Percentiles rank a stretch among this genome's conserved stretches.
These are phyloP conservation scores for Prionailurus bengalensis DNA, from an alignment of 2,113 vertebrate genomes.

Conservation along the genomic window DNA sequence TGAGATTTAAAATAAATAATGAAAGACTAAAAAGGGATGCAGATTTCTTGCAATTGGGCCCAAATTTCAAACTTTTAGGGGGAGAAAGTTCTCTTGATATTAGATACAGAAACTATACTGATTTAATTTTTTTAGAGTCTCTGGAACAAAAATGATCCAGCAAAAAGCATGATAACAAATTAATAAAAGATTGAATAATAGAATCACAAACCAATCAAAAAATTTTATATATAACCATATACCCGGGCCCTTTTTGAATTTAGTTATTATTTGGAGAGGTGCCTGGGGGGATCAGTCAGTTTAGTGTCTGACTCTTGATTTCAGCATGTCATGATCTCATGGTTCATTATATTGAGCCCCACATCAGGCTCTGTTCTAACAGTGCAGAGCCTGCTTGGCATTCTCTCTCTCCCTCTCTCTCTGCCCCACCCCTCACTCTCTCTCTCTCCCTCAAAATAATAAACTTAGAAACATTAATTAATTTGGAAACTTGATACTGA, in stretches of 20 bases:
- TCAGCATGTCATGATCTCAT: too few relatives aligned
- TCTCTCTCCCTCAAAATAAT: too few relatives aligned
- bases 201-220: background rate
- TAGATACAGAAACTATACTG: background rate
- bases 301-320: too few relatives aligned
- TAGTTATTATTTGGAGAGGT: background rate
- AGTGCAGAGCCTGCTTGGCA: too few relatives aligned
- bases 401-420: too few relatives aligned
- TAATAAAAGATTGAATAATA: background rate
- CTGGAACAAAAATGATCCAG: background rate
- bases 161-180: background rate
- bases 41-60: background rate
- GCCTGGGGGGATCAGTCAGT: too few relatives aligned
- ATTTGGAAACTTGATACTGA: background rate
- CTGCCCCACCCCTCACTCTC: too few relatives aligned
- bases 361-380: too few relatives aligned
- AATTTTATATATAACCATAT: background rate
- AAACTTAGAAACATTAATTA: background rate
- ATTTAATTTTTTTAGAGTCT: constrained; percentile 1
- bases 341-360: too few relatives aligned
- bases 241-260: background rate
- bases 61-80: background rate
- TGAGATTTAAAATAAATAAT: constrained; percentile 21
- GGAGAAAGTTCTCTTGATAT: background rate
- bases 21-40: background rate